A percentile compares a stretch with the other conserved stretches of the same genome.
Conservation (phyloP, 2,888 invertebrate genomes). For the Glyphotaelius pellucidus region DNA sequence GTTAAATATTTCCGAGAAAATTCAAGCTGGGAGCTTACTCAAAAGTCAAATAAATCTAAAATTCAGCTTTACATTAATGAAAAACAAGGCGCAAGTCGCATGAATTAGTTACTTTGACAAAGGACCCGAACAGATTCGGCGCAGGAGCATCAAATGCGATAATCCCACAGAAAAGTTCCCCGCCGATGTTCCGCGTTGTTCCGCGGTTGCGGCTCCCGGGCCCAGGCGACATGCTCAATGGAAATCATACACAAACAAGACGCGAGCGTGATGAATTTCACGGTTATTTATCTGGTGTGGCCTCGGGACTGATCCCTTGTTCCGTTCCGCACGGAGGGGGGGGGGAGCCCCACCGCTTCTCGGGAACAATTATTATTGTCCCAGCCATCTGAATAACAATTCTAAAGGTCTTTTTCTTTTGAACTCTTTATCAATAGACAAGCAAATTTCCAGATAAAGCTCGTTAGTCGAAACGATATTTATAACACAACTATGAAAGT, state of each 20-base stretch:
- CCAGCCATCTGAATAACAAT: neutral
- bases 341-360: neutral
- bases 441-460: neutral
- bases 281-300: neutral
- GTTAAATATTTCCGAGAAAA: neutral
- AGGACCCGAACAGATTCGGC: neutral
- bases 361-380: neutral
- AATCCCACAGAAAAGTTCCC: slow-evolving; percentile 35
- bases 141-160: slow-evolving; percentile 25
- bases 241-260: neutral
- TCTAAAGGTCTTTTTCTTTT: neutral
- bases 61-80: neutral
- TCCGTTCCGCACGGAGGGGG: neutral
- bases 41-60: slow-evolving; percentile 28
- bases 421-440: neutral
- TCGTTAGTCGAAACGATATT: neutral
- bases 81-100: slow-evolving; percentile 5
- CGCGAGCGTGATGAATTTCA: neutral
- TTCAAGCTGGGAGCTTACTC: neutral
- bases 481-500: neutral
- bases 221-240: neutral
- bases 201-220: neutral
- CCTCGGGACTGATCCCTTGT: neutral
- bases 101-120: slow-evolving; percentile 30
- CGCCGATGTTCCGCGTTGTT: neutral